Percentiles rank a stretch among this genome's conserved stretches.
phyloP scores from a whole-genome alignment of 2,113 vertebrate genomes.

The Cardinalis cardinalis region DNA sequence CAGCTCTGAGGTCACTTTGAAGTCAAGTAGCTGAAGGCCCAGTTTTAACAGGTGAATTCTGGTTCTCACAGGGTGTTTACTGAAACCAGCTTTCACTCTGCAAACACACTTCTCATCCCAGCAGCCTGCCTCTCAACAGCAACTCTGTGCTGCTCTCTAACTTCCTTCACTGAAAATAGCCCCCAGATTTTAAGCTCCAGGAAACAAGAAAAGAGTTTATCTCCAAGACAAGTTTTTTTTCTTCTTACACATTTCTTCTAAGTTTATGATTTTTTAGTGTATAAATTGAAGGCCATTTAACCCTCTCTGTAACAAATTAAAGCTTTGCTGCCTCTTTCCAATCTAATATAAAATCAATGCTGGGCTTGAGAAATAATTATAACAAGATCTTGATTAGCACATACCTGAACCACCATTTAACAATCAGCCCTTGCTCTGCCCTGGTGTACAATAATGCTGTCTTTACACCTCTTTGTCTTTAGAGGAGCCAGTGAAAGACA shows the following conservation, averaged over 20 bases:
- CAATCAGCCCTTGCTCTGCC: neutral
- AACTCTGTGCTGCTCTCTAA: neutral
- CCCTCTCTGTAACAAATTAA: neutral
- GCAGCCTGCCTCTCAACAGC: neutral
- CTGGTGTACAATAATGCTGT: neutral
- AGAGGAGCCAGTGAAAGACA: neutral
- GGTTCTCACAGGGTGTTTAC: slow-evolving; percentile 30
- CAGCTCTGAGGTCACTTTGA: slow-evolving; percentile 49
- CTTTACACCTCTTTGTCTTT: neutral
- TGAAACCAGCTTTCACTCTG: neutral
- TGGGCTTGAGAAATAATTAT: neutral
- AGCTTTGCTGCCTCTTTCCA: neutral
- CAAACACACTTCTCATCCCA: neutral
- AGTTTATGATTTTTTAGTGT: neutral
- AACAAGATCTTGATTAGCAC: neutral
- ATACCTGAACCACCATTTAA: neutral
- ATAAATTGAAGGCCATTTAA: neutral
- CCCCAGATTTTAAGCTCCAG: neutral
- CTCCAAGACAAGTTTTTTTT: neutral
- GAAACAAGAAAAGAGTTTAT: neutral
- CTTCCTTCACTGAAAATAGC: neutral
- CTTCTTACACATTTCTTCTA: neutral
- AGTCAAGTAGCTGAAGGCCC: slow-evolving; percentile 17
- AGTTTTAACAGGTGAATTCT: slow-evolving; percentile 51
- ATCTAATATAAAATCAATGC: neutral